phyloP scores from a whole-genome alignment of 2,888 invertebrate genomes.

The Hedya salicella region DNA sequence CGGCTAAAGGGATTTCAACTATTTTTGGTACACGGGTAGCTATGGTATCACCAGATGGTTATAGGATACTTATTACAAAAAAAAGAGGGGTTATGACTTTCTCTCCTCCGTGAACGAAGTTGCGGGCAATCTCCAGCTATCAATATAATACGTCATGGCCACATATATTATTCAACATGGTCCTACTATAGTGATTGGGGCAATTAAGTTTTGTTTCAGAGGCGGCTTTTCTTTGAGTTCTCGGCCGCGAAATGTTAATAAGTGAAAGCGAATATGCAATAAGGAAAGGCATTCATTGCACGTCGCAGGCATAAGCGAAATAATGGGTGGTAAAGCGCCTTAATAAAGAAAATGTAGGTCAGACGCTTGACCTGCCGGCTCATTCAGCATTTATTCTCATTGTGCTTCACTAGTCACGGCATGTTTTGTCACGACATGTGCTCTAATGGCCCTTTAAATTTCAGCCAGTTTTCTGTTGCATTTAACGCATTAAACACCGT shows the following conservation, averaged over 20 bases:
- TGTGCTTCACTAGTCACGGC: constrained; percentile 40
- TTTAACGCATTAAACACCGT: too few relatives aligned
- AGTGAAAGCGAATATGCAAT: constrained; percentile 57
- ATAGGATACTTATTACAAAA: too few relatives aligned
- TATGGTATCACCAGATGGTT: too few relatives aligned
- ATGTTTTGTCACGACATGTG: constrained; percentile 37
- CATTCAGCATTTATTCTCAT: constrained; percentile 59
- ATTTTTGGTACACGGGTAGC: too few relatives aligned
- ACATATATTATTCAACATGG: too few relatives aligned
- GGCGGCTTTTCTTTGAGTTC: constrained; percentile 6
- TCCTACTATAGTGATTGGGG: too few relatives aligned
- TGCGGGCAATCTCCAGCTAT: too few relatives aligned
- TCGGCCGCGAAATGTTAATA: constrained; percentile 36
- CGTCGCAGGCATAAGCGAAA: constrained; percentile 50
- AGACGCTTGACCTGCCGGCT: constrained; percentile 51
- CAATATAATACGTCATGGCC: too few relatives aligned
- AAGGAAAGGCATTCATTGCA: constrained; percentile 52
- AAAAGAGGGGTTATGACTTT: too few relatives aligned
- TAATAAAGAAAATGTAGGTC: constrained; percentile 53
- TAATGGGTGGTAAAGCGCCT: constrained; percentile 45
- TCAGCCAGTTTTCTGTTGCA: constrained; percentile 11
- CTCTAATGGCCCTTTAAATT: constrained; percentile 22
- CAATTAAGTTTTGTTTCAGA: too few relatives aligned
- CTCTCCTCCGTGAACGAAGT: too few relatives aligned
- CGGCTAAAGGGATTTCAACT: too few relatives aligned